Conservation (phyloP, 2,113 vertebrate species). For the Sinocyclocheilus anophthalmus region DNA sequence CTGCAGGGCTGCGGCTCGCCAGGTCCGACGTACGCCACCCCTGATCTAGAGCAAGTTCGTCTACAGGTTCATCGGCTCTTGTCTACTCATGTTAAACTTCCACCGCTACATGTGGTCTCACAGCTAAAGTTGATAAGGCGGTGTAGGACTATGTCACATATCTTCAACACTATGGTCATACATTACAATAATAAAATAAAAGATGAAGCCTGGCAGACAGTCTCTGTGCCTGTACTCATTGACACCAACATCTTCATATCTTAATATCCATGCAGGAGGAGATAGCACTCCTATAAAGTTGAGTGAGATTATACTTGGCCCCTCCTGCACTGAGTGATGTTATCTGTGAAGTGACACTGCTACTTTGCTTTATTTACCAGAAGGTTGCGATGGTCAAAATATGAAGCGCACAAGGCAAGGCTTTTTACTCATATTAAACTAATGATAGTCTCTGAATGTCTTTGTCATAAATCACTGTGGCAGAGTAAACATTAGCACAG, state of each 20-base stretch:
- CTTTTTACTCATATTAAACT: constrained; percentile 68
- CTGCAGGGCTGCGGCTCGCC: too few species aligned
- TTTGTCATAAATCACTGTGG: constrained; percentile 73
- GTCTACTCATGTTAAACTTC: background rate
- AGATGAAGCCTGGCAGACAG: background rate
- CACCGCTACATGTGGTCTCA: background rate
- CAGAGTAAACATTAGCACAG: constrained; percentile 67
- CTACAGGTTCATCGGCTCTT: background rate
- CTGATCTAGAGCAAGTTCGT: background rate
- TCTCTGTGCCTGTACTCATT: constrained; percentile 16
- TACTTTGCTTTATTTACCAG: constrained; percentile 70
- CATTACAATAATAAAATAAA: background rate
- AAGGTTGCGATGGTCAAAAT: constrained; percentile 68
- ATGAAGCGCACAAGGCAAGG: constrained; percentile 48
- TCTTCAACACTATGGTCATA: background rate
- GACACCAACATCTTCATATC: constrained; percentile 36
- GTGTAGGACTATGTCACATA: constrained; percentile 3
- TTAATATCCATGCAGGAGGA: constrained; percentile 34
- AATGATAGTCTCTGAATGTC: constrained; percentile 70
- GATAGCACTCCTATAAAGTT: constrained; percentile 52
- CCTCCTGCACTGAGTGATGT: constrained; percentile 64
- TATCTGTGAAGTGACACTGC: constrained; percentile 64
- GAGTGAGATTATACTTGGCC: constrained; percentile 51
- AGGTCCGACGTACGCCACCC: too few species aligned
- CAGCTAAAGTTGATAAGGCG: background rate